Evolutionary conservation across 35 echinoderm and acorn worm species (phyloP), one percentile per base, ranked within the genome.

Genomic region (Patiria miniata): DNA sequence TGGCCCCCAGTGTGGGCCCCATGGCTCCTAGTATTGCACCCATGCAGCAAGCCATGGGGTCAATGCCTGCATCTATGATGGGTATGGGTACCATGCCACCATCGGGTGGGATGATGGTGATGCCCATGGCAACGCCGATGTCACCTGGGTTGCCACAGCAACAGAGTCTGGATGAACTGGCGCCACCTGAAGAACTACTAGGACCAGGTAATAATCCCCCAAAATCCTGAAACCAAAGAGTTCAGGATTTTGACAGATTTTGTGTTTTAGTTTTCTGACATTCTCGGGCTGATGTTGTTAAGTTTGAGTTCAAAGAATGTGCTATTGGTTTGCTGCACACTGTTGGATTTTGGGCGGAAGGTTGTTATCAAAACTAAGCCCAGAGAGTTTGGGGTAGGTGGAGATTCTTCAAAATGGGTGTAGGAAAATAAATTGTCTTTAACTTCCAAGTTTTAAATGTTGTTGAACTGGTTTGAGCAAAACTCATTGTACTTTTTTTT

Each of bases 121-220:
- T 50, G 8, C 60, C 23, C 9, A 88, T 93, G 86, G 80, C 55
- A 17, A n/a, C 87, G 1, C 92, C 92, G 7, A 34, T 94, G 73
- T 90, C 92, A 7, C 92, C 87, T 21, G 40, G 81, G 8, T 37
- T 95, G 2, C 77, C 85, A 2, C 90, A 97, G 55, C 95, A 97
- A 51, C 87, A 86, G 40, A 97, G 91, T 47, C 51, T 87, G 34
- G 94, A 92, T 29, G 95, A 97, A n/a, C 80, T 56, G 81, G 52
- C 59, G 17, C 83, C 3, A 22, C 83, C 90, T 5, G 34, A 86
- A 28, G 90, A 81, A 78, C 77, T 78, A 76, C 15, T 36, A 5
- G 22, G 21, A 21, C 55, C 61, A 86, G 37, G 83, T 86, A 42
- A 5, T 50, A 26, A 30, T 26, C 65, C 4, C 17, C 23, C 23